phyloP scores from a whole-genome alignment of 2,113 vertebrate species.

The Guaruba guarouba region DNA sequence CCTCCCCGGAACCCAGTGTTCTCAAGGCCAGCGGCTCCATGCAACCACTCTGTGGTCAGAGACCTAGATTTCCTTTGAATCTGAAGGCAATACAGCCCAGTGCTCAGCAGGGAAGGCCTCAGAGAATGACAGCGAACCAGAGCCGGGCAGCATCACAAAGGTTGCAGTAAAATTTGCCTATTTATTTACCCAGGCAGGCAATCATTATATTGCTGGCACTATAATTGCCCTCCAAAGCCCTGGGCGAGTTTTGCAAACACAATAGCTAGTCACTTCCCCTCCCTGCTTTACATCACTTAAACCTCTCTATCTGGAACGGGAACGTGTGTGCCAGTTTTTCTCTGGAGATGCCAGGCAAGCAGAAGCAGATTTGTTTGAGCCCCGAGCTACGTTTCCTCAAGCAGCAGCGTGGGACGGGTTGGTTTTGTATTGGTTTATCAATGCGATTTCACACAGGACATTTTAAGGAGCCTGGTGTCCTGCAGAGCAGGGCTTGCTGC shows the following conservation, averaged over 20 bases:
- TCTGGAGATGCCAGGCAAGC: background rate
- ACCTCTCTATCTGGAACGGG: background rate
- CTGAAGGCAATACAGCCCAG: background rate
- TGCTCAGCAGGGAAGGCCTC: background rate
- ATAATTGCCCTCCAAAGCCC: background rate
- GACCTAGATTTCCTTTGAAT: slow-evolving; percentile 12
- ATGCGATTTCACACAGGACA: background rate
- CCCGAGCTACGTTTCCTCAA: background rate
- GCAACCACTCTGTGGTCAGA: background rate
- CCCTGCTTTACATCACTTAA: background rate
- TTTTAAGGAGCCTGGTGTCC: background rate
- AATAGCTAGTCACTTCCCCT: background rate
- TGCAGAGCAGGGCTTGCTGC: slow-evolving; percentile 12
- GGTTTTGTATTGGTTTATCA: background rate
- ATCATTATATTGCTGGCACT: background rate
- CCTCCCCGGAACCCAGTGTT: accelerated
- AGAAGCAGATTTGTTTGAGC: background rate
- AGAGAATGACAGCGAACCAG: background rate
- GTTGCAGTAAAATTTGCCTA: slow-evolving; percentile 9
- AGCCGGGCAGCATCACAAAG: slow-evolving; percentile 31
- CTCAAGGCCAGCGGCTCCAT: background rate
- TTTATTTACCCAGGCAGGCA: slow-evolving; percentile 46
- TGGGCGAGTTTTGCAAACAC: slow-evolving; percentile 3
- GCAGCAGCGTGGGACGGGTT: background rate
- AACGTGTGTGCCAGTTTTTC: accelerated